phyloP scores from a whole-genome alignment of 2,888 invertebrate species.

The Pseudeuparius sepicola region DNA sequence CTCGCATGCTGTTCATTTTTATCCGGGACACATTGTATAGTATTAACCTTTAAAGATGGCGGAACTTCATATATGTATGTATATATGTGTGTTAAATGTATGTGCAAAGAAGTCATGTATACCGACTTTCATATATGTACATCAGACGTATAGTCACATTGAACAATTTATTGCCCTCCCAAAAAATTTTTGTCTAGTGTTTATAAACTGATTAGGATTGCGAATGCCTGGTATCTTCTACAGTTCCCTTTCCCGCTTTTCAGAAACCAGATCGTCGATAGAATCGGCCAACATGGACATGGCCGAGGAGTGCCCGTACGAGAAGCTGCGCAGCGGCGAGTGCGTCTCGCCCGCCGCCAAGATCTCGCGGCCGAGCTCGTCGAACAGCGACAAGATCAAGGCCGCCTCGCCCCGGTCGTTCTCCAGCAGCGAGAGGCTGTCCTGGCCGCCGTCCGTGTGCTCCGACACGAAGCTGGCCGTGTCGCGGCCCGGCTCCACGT shows the following conservation, averaged over 20 bases:
- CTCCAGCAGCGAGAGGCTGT: constrained; percentile 15
- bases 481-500: constrained; percentile 35
- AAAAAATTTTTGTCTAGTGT: no score
- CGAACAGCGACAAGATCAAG: constrained; percentile 33
- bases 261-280: no score
- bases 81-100: no score
- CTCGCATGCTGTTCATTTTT: no score
- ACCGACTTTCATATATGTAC: no score
- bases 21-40: no score
- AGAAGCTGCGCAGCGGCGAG: constrained; percentile 18
- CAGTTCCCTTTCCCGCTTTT: constrained; percentile 4
- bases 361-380: constrained; percentile 35
- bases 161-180: no score
- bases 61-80: no score
- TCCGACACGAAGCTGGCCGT: constrained; percentile 24
- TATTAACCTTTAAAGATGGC: no score
- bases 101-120: no score
- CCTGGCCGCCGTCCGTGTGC: constrained; percentile 26
- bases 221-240: background rate
- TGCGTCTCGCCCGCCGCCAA: constrained; percentile 28
- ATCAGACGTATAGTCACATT: no score
- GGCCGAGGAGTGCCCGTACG: constrained; percentile 19
- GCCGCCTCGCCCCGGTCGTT: constrained; percentile 26
- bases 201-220: no score
- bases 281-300: constrained; percentile 19